These are phyloP conservation scores for Pterocles burchelli DNA, from an alignment of 2,113 vertebrate genomes.

Conservation along the genomic window DNA sequence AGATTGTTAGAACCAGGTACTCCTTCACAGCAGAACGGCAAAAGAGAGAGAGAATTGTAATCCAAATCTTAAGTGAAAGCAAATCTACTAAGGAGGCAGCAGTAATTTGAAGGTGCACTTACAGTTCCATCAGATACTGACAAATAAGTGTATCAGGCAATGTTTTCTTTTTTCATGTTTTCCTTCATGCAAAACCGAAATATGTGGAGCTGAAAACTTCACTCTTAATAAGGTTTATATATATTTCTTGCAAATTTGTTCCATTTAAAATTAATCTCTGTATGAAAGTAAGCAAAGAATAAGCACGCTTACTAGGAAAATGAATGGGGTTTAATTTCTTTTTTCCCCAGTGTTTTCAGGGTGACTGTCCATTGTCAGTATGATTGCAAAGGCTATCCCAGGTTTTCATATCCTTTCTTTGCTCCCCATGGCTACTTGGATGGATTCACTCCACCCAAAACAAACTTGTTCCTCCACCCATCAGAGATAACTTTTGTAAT, in stretches of 20 bases:
- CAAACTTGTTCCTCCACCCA: conserved; percentile 28
- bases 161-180: not conserved
- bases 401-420: conserved; percentile 16
- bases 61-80: not conserved
- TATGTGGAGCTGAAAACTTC: not conserved
- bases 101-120: not conserved
- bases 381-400: conserved; percentile 16
- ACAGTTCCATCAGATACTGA: not conserved
- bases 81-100: not conserved
- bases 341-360: not conserved
- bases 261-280: not conserved
- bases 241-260: not conserved
- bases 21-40: not conserved
- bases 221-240: not conserved
- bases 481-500: conserved; percentile 33
- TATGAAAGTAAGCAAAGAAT: not conserved
- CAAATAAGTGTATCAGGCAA: not conserved
- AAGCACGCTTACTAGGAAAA: not conserved
- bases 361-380: not conserved
- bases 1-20: not conserved
- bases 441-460: conserved; percentile 26
- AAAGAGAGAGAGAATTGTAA: not conserved
- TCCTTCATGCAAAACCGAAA: not conserved
- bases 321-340: not conserved
- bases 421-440: conserved; percentile 1